Conservation (phyloP, 1,140 invertebrate species). For the Myzus persicae region DNA sequence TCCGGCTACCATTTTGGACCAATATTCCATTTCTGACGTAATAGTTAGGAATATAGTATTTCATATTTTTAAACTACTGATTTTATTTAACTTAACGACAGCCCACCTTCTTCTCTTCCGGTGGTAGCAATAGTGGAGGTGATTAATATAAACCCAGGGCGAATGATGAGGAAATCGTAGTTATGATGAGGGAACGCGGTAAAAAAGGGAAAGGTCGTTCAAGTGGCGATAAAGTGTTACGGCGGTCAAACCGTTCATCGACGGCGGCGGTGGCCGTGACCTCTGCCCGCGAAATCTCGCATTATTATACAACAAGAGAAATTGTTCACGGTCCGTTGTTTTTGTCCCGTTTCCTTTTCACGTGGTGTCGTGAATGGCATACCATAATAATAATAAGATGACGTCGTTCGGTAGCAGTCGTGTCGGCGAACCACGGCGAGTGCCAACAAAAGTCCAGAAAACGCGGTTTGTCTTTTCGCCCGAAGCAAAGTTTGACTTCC, state of each 20-base stretch:
- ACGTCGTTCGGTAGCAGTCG: neutral
- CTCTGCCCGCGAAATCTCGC: neutral
- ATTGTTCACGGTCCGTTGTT: neutral
- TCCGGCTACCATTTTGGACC: no score
- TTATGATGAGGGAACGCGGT: neutral
- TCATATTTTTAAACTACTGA: neutral
- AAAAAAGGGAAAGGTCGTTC: neutral
- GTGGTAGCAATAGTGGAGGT: no score
- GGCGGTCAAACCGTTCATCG: no score
- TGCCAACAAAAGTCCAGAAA: neutral
- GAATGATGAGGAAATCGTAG: neutral
- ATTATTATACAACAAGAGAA: conserved; percentile 14
- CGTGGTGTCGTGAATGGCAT: neutral
- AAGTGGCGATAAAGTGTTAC: neutral
- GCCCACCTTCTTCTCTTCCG: no score
- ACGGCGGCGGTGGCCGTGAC: neutral
- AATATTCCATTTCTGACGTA: no score
- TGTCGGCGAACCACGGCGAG: neutral
- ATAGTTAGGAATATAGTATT: no score
- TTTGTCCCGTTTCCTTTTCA: neutral
- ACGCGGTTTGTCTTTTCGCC: neutral
- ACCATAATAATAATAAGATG: neutral
- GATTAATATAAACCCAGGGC: neutral
- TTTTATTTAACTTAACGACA: no score
- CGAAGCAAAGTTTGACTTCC: neutral